Evolutionary conservation across 2,113 vertebrate genomes (phyloP).

Genomic region (Donacobius atricapilla): DNA sequence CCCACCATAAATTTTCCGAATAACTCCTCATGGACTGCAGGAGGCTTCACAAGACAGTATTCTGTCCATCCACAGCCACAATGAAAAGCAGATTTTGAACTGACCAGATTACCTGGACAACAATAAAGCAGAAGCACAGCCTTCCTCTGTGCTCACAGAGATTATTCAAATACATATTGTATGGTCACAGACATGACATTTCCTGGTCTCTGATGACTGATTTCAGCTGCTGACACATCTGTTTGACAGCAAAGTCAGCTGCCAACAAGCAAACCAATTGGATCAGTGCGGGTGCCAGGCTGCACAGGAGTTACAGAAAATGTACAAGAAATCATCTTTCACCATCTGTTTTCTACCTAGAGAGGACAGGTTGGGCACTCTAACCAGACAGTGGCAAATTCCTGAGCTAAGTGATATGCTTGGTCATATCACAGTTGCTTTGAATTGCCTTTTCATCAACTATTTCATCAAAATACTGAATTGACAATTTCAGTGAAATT

Average conservation of each 20-base stretch:
- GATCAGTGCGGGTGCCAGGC: background rate
- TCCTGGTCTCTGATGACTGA: background rate
- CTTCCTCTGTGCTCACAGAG: background rate
- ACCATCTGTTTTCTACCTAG: background rate
- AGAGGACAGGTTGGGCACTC: background rate
- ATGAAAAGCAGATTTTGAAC: background rate
- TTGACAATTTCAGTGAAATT: background rate
- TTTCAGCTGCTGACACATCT: background rate
- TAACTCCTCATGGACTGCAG: background rate
- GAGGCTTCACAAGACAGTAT: background rate
- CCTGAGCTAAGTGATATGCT: background rate
- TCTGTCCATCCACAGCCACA: background rate
- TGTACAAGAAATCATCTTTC: background rate
- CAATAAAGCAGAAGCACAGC: background rate
- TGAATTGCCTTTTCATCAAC: background rate
- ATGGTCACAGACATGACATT: background rate
- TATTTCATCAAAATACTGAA: background rate
- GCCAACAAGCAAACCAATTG: background rate
- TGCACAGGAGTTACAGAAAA: background rate
- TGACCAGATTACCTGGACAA: background rate
- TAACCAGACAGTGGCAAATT: background rate
- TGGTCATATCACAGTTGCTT: background rate
- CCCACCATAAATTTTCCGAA: background rate
- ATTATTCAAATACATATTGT: background rate
- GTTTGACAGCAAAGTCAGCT: background rate